Evolutionary conservation across 2,797 vertebrate genomes (phyloP).

Genomic region (Microchirus variegatus): DNA sequence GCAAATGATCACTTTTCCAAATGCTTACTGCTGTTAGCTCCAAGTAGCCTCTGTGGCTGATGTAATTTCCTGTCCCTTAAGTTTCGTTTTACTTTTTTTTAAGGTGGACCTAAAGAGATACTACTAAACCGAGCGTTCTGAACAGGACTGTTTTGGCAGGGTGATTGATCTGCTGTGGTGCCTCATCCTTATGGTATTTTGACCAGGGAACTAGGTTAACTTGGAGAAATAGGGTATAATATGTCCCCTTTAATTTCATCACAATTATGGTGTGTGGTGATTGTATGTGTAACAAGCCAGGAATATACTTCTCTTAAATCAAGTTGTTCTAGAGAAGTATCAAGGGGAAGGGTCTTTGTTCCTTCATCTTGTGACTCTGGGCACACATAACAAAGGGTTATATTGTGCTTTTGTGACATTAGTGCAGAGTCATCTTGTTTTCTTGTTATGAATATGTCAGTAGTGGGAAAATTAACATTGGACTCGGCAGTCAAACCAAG

Average conservation of each 20-base stretch:
- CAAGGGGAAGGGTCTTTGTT: conserved; percentile 31
- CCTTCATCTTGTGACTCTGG: conserved; percentile 47
- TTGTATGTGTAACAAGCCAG: background rate
- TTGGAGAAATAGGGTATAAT: no score
- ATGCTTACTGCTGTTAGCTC: no score
- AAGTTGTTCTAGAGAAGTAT: conserved; percentile 20
- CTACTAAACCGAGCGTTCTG: no score
- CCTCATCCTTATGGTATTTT: no score
- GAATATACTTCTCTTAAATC: conserved; percentile 18
- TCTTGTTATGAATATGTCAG: conserved; percentile 30
- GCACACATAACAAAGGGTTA: conserved; percentile 60
- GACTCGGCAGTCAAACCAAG: conserved; percentile 13
- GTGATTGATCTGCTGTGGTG: no score
- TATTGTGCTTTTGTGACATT: conserved; percentile 49
- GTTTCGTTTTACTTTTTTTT: no score
- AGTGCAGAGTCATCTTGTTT: conserved; percentile 56
- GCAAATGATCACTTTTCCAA: no score
- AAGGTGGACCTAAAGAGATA: no score
- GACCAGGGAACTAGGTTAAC: no score
- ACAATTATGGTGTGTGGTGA: background rate
- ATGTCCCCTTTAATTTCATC: conserved; percentile 7
- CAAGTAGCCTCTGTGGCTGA: no score
- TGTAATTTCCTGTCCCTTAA: no score
- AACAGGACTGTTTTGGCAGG: no score
- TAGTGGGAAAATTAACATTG: conserved; percentile 31